Conservation (phyloP, 2,888 invertebrate species). For the Prosopocoilus inquinatus region DNA sequence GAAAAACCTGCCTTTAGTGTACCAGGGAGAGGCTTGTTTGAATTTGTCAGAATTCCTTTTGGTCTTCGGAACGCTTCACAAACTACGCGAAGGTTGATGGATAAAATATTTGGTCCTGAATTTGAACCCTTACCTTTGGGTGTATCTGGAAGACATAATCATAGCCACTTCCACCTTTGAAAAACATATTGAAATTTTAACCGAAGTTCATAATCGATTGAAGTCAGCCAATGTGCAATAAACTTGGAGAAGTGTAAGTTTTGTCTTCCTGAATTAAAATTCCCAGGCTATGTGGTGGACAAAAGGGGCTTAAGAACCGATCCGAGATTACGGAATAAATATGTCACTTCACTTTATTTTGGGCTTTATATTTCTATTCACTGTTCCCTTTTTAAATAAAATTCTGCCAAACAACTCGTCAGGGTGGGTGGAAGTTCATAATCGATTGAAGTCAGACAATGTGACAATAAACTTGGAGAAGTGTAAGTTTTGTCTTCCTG, state of each 20-base stretch:
- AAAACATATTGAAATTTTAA: neutral
- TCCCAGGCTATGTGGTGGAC: neutral
- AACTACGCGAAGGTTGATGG: constrained; percentile 2
- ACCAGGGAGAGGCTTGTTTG: neutral
- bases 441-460: neutral
- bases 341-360: too few species aligned
- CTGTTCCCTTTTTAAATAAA: too few species aligned
- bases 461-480: neutral
- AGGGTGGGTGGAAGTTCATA: neutral
- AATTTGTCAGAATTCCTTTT: constrained; percentile 5
- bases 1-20: neutral
- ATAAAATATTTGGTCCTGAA: constrained; percentile 4
- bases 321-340: too few species aligned
- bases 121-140: constrained; percentile 7
- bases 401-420: too few species aligned
- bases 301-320: neutral
- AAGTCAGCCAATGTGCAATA: neutral
- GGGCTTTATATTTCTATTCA: too few species aligned
- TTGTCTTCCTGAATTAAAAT: neutral
- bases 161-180: too few species aligned
- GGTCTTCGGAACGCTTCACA: constrained; percentile 5
- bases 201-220: neutral
- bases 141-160: constrained; percentile 10
- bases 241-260: neutral
- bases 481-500: neutral